Base-by-base conservation (phyloP, 2,888 invertebrate genomes). In the Caenorhabditis afra region DNA sequence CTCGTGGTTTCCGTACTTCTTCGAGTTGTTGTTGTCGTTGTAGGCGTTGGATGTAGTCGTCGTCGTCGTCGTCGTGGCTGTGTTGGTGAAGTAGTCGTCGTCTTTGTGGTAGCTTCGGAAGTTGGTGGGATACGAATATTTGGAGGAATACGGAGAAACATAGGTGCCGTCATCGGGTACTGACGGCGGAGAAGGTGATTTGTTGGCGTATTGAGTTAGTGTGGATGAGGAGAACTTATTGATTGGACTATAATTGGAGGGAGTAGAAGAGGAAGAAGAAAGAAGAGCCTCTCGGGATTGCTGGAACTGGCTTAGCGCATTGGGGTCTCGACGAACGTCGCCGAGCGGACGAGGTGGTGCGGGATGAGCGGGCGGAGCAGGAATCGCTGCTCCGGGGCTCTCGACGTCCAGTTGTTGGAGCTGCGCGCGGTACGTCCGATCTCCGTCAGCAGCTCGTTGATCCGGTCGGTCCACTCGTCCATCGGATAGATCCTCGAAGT, bases 361-460 rank as follows among this genome's bases (percentile, higher is more conserved):
- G 89, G 86, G 45, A 88, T 83, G 57, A 89, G 83, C 10, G 89
- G 83, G 49, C 88, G 87, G 7, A 88, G 86, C 76, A 89, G 74
- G 74, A 80, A 85, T 59, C 82, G 85, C 68, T 83, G 83, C 77
- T 87, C 89, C 70, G 88, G 88, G 10, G 62, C 74, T 82, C 88
- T 84, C 53, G 81, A 52, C 44, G 76, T 67, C 87, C 87, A 89
- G 37, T 81, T 81, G 57, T 58, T 78, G 77, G 81, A 81, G 74
- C 82, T 84, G 70, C 89, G 85, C 58, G 88, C 83, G 52, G 85
- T 86, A 59, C 89, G 81, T 47, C 89, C 89, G 78, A 89, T 89
- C 77, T 89, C 89, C 83, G 82, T 85, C 83, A 89, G 83, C 23
- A 87, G 86, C 29, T 78, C 81, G 85, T 85, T 88, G 82, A 89